These are phyloP conservation scores for Eurypyga helias DNA, from an alignment of 2,113 vertebrate species.

Conservation along the genomic window DNA sequence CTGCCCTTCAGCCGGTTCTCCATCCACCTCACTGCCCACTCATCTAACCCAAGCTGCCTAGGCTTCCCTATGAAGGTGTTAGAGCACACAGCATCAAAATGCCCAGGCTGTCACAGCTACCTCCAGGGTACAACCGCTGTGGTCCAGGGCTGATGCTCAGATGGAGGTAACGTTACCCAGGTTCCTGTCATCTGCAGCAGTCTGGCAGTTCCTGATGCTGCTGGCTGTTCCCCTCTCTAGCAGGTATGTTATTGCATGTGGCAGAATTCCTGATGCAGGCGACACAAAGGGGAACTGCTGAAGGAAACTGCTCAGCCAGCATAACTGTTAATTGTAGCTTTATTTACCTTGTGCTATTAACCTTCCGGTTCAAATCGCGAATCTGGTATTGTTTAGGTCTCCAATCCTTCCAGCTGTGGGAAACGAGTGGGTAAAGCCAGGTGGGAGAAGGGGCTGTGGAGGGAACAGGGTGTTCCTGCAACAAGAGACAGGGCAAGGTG, in stretches of 20 bases:
- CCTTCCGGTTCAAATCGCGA: background rate
- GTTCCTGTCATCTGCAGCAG: background rate
- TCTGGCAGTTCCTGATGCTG: background rate
- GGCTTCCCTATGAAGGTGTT: no score
- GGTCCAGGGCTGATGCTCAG: background rate
- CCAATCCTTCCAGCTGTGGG: background rate
- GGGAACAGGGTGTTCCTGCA: background rate
- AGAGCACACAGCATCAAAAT: no score
- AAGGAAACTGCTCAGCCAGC: no score
- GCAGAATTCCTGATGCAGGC: background rate
- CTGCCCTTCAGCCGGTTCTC: no score
- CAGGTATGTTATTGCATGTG: no score
- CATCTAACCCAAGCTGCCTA: no score
- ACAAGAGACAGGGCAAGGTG: background rate
- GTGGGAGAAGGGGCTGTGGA: background rate
- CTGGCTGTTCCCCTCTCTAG: background rate
- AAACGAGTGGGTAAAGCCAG: background rate
- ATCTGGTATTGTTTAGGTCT: background rate
- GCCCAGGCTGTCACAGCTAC: background rate
- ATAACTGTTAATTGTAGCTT: background rate
- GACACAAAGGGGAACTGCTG: background rate
- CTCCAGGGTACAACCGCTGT: fast-evolving
- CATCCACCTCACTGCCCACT: no score
- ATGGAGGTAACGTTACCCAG: no score
- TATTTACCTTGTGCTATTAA: background rate